These are phyloP conservation scores for Tromatobia lineatoria DNA, from an alignment of 2,888 invertebrate species.

Conservation along the genomic window DNA sequence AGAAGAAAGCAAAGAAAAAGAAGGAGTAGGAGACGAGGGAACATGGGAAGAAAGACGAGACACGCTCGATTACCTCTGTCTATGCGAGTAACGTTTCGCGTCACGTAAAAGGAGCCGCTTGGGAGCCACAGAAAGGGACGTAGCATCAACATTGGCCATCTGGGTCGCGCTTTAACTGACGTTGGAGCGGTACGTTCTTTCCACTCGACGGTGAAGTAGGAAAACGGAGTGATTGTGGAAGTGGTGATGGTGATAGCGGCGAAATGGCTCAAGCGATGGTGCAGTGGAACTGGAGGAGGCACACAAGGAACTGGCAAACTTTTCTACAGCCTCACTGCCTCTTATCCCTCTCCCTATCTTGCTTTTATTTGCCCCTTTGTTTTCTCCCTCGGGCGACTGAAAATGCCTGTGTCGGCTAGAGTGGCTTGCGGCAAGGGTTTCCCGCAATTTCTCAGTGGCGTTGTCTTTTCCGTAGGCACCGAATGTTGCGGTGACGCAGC, in stretches of 20 bases:
- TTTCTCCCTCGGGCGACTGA: slow-evolving; percentile 7
- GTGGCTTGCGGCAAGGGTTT: neutral
- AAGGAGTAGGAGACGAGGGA: neutral
- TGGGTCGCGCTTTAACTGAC: slow-evolving; percentile 51
- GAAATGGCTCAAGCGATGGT: slow-evolving; percentile 4
- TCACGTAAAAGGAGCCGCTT: slow-evolving; percentile 42
- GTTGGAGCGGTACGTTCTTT: slow-evolving; percentile 26
- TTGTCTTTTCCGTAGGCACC: neutral
- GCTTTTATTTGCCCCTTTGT: slow-evolving; percentile 14
- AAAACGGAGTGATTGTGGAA: slow-evolving; percentile 43
- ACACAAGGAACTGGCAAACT: slow-evolving; percentile 38
- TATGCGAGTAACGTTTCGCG: slow-evolving; percentile 47
- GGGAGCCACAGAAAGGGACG: slow-evolving; percentile 25
- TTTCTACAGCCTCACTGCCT: slow-evolving; percentile 6
- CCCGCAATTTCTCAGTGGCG: slow-evolving; percentile 10
- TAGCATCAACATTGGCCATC: slow-evolving; percentile 49
- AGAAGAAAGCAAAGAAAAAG: slow-evolving; percentile 2
- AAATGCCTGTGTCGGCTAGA: neutral
- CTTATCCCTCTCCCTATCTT: neutral
- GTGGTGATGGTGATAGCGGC: slow-evolving; percentile 25
- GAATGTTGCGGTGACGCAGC: neutral
- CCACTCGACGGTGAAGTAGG: slow-evolving; percentile 14
- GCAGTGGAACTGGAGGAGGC: neutral
- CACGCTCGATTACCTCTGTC: slow-evolving; percentile 55
- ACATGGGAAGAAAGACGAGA: slow-evolving; percentile 37